Conservation (phyloP, 2,888 invertebrate genomes). For the Griposia aprilina region DNA sequence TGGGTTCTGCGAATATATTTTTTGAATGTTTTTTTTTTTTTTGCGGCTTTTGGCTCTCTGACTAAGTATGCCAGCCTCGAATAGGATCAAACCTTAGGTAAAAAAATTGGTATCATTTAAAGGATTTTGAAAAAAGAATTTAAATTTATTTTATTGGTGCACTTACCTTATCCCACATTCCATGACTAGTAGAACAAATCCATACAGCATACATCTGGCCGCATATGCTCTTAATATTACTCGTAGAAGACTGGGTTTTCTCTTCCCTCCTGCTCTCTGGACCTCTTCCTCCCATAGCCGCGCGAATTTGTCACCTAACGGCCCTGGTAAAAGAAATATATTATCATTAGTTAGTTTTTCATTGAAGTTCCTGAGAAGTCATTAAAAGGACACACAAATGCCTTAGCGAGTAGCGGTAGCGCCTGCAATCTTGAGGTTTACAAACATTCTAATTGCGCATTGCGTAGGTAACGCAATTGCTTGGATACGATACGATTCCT, state of each 20-base stretch:
- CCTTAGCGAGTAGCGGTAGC: slow-evolving; percentile 21
- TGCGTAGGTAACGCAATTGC: slow-evolving; percentile 33
- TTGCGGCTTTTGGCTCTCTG: not conserved
- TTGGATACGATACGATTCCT: slow-evolving; percentile 14
- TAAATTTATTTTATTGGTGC: not conserved
- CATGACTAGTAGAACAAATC: slow-evolving; percentile 90
- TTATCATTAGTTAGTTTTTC: slow-evolving; percentile 7
- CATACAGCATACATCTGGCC: slow-evolving; percentile 89
- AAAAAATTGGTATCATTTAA: no score
- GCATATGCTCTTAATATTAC: slow-evolving; percentile 92
- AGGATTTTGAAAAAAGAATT: not conserved
- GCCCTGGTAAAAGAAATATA: slow-evolving; percentile 73
- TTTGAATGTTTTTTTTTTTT: not conserved
- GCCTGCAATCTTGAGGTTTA: slow-evolving; percentile 42
- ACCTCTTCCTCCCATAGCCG: slow-evolving; percentile 90
- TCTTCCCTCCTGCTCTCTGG: slow-evolving; percentile 81
- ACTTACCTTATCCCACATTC: slow-evolving; percentile 91
- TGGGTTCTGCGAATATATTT: not conserved
- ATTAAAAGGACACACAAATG: slow-evolving; percentile 28
- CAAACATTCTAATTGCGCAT: slow-evolving; percentile 51
- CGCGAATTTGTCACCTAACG: slow-evolving; percentile 88
- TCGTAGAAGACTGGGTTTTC: slow-evolving; percentile 89
- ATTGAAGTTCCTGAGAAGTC: slow-evolving; percentile 30
- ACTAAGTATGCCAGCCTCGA: not conserved
- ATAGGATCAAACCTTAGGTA: not conserved